Conservation (phyloP, 1,140 invertebrate genomes). For the Conopomorpha cramerella region DNA sequence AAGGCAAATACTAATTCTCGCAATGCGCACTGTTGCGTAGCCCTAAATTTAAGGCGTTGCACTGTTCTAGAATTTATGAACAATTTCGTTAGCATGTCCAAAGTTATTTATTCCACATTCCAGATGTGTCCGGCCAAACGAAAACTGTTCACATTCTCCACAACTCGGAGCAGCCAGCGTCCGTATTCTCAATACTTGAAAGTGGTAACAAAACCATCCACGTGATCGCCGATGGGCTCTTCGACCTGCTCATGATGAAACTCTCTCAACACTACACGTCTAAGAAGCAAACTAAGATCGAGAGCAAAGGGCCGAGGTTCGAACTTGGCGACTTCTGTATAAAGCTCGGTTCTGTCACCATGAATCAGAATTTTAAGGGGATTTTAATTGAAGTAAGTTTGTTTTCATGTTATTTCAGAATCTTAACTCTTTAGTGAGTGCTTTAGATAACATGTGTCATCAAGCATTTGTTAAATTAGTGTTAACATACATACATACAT, state of each 20-base stretch:
- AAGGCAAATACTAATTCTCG: too few relatives aligned
- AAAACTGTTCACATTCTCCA: conserved; percentile 89
- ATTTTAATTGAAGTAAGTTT: conserved; percentile 84
- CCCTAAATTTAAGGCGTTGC: too few relatives aligned
- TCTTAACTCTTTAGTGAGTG: too few relatives aligned
- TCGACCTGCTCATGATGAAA: conserved; percentile 90
- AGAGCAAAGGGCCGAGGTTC: conserved; percentile 90
- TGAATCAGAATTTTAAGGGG: conserved; percentile 93
- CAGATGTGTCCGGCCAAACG: conserved; percentile 63
- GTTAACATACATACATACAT: too few relatives aligned
- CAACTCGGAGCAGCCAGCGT: conserved; percentile 93
- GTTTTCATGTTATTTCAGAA: conserved; percentile 7
- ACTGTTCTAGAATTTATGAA: too few relatives aligned
- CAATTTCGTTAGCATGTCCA: too few relatives aligned
- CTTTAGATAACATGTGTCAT: too few relatives aligned
- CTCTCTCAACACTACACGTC: conserved; percentile 84
- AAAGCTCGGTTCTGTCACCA: conserved; percentile 90
- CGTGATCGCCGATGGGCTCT: conserved; percentile 86
- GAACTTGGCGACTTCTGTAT: conserved; percentile 93
- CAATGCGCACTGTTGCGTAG: too few relatives aligned
- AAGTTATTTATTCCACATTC: too few relatives aligned
- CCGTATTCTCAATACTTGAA: conserved; percentile 91
- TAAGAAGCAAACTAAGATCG: conserved; percentile 87
- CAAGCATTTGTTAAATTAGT: too few relatives aligned
- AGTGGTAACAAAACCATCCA: conserved; percentile 83